These are phyloP conservation scores for Notospermus geniculatus DNA, from an alignment of 1,140 invertebrate species.

Conservation along the genomic window DNA sequence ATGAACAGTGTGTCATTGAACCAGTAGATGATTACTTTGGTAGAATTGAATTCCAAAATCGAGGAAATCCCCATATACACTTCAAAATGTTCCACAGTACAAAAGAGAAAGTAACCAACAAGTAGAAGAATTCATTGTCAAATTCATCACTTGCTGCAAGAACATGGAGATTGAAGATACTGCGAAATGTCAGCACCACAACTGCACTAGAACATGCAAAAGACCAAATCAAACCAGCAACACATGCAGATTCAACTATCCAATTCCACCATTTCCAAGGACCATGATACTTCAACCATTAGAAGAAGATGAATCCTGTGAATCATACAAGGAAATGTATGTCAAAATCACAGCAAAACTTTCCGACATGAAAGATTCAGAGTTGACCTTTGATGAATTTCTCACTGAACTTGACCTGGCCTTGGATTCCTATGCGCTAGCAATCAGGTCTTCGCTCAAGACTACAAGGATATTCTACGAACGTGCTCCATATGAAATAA, in stretches of 20 bases:
- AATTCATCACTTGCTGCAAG: slow-evolving; percentile 14
- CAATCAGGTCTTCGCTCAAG: too few species aligned
- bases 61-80: slow-evolving; percentile 58
- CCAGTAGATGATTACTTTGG: slow-evolving; percentile 33
- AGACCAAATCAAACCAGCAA: slow-evolving; percentile 19
- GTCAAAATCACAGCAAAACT: slow-evolving; percentile 10
- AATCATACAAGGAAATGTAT: neutral
- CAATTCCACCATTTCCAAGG: slow-evolving; percentile 18
- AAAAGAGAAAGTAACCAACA: neutral
- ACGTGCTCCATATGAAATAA: too few species aligned
- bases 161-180: neutral
- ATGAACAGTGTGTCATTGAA: slow-evolving; percentile 18
- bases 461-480: too few species aligned
- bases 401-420: slow-evolving; percentile 14
- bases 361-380: slow-evolving; percentile 21
- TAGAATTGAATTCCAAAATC: too few species aligned
- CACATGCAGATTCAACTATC: slow-evolving; percentile 29
- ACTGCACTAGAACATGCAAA: slow-evolving; percentile 26
- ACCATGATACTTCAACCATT: slow-evolving; percentile 23
- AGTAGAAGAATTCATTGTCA: slow-evolving; percentile 23
- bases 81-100: slow-evolving; percentile 50
- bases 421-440: too few species aligned
- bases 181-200: slow-evolving; percentile 21
- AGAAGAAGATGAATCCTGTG: too few species aligned
- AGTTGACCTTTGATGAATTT: slow-evolving; percentile 17